These are phyloP conservation scores for Montipora sp. DNA, from an alignment of 64 coral and sea anemone species.

Conservation along the genomic window DNA sequence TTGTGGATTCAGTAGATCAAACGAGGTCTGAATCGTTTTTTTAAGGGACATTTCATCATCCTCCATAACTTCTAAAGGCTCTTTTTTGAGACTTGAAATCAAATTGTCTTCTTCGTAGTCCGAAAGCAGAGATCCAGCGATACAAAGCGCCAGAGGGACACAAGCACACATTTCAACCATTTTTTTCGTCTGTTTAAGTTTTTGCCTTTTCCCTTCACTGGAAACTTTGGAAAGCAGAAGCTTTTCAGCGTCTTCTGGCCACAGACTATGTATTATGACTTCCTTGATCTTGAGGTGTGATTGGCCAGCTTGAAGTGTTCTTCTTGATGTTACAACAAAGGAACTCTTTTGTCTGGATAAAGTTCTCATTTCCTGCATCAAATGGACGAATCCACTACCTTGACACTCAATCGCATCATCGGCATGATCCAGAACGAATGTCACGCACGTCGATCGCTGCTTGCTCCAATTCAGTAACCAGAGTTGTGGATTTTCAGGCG, in stretches of 20 bases:
- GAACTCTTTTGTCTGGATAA: slow-evolving; percentile 28
- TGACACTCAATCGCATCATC: slow-evolving; percentile 41
- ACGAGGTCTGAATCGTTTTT: slow-evolving; percentile 56
- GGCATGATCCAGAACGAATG: slow-evolving; percentile 58
- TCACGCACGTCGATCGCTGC: background rate
- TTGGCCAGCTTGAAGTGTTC: background rate
- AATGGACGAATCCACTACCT: slow-evolving; percentile 9
- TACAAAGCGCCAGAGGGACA: slow-evolving; percentile 68
- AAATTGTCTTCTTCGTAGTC: slow-evolving; percentile 15
- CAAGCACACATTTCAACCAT: slow-evolving; percentile 47
- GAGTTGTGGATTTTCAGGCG: slow-evolving; percentile 20
- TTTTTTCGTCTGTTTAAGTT: background rate
- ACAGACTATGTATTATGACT: background rate
- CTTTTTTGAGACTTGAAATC: slow-evolving; percentile 11
- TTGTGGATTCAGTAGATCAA: background rate
- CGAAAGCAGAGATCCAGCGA: slow-evolving; percentile 44
- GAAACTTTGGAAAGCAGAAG: slow-evolving; percentile 15
- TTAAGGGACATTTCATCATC: slow-evolving; percentile 8
- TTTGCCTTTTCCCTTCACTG: background rate
- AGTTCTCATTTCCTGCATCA: slow-evolving; percentile 45
- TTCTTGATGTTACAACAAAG: slow-evolving; percentile 68
- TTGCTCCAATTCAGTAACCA: slow-evolving; percentile 68
- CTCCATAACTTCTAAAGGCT: slow-evolving; percentile 39
- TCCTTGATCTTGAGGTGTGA: background rate
- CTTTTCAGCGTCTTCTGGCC: background rate